phyloP scores from a whole-genome alignment of 2,797 vertebrate genomes.

The Peromyscus nudipes region DNA sequence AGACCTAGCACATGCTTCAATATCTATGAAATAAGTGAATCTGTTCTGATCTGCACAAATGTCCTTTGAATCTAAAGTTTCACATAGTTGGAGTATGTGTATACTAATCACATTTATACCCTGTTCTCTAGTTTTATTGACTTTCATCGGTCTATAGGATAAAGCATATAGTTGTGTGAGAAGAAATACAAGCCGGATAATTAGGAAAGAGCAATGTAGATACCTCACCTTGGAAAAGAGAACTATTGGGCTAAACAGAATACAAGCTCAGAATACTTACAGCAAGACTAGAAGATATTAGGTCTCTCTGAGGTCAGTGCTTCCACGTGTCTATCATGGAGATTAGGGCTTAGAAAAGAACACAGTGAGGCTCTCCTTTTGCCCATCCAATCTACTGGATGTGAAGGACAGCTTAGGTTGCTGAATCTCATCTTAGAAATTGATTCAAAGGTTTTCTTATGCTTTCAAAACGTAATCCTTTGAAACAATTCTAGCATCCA shows the following conservation, averaged over 20 bases:
- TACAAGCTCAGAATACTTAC: conserved; percentile 6
- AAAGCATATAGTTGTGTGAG: neutral
- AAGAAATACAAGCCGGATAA: neutral
- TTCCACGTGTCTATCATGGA: conserved; percentile 59
- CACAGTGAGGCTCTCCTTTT: conserved; percentile 30
- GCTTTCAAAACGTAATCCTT: conserved; percentile 76
- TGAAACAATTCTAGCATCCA: conserved; percentile 75
- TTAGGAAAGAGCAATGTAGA: neutral
- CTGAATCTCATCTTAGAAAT: conserved; percentile 64
- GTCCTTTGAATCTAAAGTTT: conserved; percentile 28
- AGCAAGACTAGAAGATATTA: conserved; percentile 28
- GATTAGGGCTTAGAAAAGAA: conserved; percentile 52
- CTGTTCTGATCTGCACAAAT: neutral
- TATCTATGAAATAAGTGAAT: neutral
- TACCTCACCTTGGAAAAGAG: neutral
- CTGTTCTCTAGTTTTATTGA: neutral
- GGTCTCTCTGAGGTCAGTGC: conserved; percentile 35
- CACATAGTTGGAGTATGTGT: neutral
- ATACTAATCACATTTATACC: neutral
- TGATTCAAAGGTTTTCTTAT: conserved; percentile 76
- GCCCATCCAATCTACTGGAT: conserved; percentile 1
- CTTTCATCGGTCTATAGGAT: neutral
- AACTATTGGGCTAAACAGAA: neutral
- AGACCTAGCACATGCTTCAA: neutral
- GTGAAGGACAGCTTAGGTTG: conserved; percentile 69